Evolutionary conservation across 2,797 vertebrate species (phyloP).

Genomic region (Molothrus ater): DNA sequence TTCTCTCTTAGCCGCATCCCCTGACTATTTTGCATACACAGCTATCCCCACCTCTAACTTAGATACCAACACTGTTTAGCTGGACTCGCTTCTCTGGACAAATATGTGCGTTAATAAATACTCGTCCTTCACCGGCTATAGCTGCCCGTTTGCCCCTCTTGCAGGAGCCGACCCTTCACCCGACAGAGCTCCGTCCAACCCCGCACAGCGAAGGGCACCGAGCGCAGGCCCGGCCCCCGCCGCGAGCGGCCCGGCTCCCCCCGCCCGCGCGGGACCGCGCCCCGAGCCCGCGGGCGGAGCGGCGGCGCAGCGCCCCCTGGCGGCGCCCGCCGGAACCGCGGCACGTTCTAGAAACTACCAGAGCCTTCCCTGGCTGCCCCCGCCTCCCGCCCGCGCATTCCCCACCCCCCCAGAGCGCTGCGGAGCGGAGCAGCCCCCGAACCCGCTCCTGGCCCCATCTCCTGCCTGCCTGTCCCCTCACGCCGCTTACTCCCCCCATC

Average conservation of each 20-base stretch:
- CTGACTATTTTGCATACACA: fast-evolving
- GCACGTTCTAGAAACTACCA: neutral
- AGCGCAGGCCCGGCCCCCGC: neutral
- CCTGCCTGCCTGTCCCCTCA: neutral
- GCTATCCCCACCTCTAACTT: fast-evolving
- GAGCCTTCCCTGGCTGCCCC: neutral
- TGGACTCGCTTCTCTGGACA: fast-evolving
- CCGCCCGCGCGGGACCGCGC: neutral
- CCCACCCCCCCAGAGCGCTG: neutral
- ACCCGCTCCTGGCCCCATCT: neutral
- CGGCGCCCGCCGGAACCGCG: neutral
- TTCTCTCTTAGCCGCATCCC: fast-evolving
- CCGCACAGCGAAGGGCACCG: fast-evolving
- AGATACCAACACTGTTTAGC: fast-evolving
- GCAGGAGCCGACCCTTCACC: fast-evolving
- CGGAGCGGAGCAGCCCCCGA: neutral
- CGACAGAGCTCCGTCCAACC: too few relatives aligned
- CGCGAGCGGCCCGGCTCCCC: neutral
- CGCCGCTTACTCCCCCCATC: too few relatives aligned
- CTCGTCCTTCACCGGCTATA: fast-evolving
- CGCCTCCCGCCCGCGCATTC: neutral
- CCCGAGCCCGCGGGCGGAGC: too few relatives aligned
- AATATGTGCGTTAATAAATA: fast-evolving
- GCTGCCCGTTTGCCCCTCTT: fast-evolving
- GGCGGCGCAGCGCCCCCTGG: neutral